Evolutionary conservation across 2,113 vertebrate genomes (phyloP), one percentile per base, ranked within the genome.

Genomic region (Poeciliopsis retropinna): DNA sequence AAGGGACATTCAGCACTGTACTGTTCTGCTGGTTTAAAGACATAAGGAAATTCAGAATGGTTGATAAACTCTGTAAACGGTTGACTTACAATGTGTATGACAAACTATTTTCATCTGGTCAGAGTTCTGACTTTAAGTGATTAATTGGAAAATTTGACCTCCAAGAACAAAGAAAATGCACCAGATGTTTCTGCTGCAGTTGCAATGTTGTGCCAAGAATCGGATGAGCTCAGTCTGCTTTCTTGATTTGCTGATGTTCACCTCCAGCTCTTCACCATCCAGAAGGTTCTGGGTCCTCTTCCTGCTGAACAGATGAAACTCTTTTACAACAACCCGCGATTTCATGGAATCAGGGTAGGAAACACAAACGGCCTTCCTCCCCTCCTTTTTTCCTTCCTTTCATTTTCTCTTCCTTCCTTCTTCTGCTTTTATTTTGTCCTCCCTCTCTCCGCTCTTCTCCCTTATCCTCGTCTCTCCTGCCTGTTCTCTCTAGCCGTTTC

Each of bases 261-360:
- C 75, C 63, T 73, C 37, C 77, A 99, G 93, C 97, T 99, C 91
- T 99, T 98, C 88, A 99, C 97, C 87, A 99, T 99, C 86, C 98
- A 99, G 95, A 98, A 97, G 92, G 97, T 99, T 88, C 93, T 98
- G 81, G 98, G 98, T 85, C 95, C 97, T 0, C 95, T 99, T 89
- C 97, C 97, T 76, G 94, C 97, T 0, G 97, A 99, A 86, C 97
- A 99, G 92, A 99, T 98, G 97, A 99, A 99, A 86, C 97, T 99
- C 81, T 99, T 99, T 94, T 98, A 98, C 80, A 99, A 96, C 94
- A 99, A 98, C 94, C 96, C 97, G 84, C 97, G 97, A 77, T 99
- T 99, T 87, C 98, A 99, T 39, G 98, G 98, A 73, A 94, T 99
- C 84, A 92, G 97, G 95, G 97, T 99, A 95, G 64, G 85, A 84